A percentile compares a stretch with the other conserved stretches of the same genome.
phyloP scores from a whole-genome alignment of 1,140 invertebrate genomes.

The Aphaenogaster ashmeadi region DNA sequence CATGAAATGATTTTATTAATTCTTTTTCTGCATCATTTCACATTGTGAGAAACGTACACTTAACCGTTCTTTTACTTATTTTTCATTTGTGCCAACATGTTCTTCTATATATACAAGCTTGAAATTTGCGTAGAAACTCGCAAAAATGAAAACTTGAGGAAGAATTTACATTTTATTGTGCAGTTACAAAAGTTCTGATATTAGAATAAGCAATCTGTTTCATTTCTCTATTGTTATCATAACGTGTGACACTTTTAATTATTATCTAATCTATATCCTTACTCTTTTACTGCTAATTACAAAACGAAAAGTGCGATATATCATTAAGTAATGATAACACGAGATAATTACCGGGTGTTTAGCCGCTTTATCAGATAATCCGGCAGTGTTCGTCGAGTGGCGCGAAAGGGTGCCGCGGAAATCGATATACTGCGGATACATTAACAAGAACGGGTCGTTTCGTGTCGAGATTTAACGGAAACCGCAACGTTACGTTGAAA shows the following conservation, averaged over 20 bases:
- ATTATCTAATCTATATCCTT: slow-evolving; percentile 5
- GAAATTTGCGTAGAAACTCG: not conserved
- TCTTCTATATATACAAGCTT: not conserved
- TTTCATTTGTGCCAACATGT: slow-evolving; percentile 12
- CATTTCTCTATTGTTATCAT: not conserved
- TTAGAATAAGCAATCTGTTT: not conserved
- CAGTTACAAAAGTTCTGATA: not conserved
- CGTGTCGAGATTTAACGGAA: slow-evolving; percentile 53
- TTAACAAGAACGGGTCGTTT: slow-evolving; percentile 51
- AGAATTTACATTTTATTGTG: slow-evolving; percentile 36
- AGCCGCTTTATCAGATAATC: slow-evolving; percentile 47
- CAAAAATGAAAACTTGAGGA: slow-evolving; percentile 20
- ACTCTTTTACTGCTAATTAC: not conserved
- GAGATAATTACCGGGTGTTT: slow-evolving; percentile 26
- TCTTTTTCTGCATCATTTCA: not conserved
- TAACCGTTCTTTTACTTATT: slow-evolving; percentile 19
- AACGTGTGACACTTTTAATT: not conserved
- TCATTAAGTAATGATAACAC: slow-evolving; percentile 12
- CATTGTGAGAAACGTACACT: not conserved
- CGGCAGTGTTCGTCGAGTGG: not conserved
- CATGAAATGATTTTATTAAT: not conserved
- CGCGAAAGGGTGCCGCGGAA: slow-evolving; percentile 26
- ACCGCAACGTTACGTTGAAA: slow-evolving; percentile 47
- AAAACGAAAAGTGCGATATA: not conserved
- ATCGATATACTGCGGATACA: slow-evolving; percentile 54